Evolutionary conservation across 2,888 invertebrate species (phyloP).

Genomic region (Nasonia oneida): DNA sequence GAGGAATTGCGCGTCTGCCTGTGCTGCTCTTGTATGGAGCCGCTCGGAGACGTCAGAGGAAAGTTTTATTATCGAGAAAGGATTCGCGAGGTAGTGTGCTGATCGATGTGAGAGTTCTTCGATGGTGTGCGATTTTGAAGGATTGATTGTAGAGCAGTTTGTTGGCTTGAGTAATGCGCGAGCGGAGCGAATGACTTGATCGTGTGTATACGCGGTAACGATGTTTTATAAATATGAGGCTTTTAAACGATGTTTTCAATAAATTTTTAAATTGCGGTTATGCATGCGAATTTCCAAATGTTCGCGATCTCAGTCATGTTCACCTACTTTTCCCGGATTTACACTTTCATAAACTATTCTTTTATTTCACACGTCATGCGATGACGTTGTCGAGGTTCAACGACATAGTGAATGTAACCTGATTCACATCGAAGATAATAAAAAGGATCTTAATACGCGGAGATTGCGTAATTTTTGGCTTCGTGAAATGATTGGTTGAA

Average conservation of each 20-base stretch:
- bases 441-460: conserved; percentile 1
- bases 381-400: conserved; percentile 23
- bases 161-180: background rate
- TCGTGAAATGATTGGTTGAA: conserved; percentile 2
- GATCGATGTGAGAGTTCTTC: background rate
- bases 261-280: background rate
- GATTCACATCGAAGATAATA: conserved; percentile 10
- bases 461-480: background rate
- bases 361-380: background rate
- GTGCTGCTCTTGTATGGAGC: background rate
- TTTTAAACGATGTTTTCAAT: too few relatives aligned
- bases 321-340: background rate
- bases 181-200: background rate
- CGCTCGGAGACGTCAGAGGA: background rate
- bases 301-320: background rate
- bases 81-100: background rate
- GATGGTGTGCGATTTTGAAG: background rate
- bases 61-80: conserved; percentile 10
- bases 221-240: too few relatives aligned
- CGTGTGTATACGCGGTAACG: background rate
- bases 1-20: conserved; percentile 38
- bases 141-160: conserved; percentile 7
- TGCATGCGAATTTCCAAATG: background rate
- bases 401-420: conserved; percentile 26
- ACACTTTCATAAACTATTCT: background rate